These are phyloP conservation scores for Hydrophis major DNA, from an alignment of 2,797 vertebrate species.

Conservation along the genomic window DNA sequence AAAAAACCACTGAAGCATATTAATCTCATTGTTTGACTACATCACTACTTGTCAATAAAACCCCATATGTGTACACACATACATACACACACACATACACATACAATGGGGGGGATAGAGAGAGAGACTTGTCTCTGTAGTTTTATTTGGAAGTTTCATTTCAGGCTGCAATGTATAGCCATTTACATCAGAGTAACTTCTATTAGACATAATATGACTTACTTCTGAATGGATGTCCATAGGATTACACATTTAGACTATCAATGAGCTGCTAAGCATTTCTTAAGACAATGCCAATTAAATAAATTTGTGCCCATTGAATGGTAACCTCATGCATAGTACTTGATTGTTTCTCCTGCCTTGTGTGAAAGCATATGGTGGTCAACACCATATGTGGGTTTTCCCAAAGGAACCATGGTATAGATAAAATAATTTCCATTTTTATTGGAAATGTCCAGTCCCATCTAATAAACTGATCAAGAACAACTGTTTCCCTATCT, in stretches of 20 bases:
- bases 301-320: constrained; percentile 55
- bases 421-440: constrained; percentile 60
- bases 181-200: background rate
- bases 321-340: constrained; percentile 48
- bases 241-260: background rate
- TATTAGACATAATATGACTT: background rate
- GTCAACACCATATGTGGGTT: background rate
- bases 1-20: background rate
- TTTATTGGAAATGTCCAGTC: constrained; percentile 66
- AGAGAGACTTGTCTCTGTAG: too few species aligned
- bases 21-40: background rate
- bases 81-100: too few species aligned
- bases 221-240: background rate
- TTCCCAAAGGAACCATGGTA: constrained; percentile 56
- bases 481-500: constrained; percentile 71
- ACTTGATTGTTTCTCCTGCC: constrained; percentile 41
- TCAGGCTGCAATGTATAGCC: background rate
- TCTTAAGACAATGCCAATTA: constrained; percentile 44
- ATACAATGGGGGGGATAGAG: too few species aligned
- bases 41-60: background rate
- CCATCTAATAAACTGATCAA: constrained; percentile 70
- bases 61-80: background rate
- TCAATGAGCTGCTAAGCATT: constrained; percentile 55
- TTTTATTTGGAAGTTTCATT: too few species aligned
- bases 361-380: constrained; percentile 43